Evolutionary conservation across 2,113 vertebrate genomes (phyloP), one percentile per base, ranked within the genome.

Genomic region (Ptychochromis oligacanthus): DNA sequence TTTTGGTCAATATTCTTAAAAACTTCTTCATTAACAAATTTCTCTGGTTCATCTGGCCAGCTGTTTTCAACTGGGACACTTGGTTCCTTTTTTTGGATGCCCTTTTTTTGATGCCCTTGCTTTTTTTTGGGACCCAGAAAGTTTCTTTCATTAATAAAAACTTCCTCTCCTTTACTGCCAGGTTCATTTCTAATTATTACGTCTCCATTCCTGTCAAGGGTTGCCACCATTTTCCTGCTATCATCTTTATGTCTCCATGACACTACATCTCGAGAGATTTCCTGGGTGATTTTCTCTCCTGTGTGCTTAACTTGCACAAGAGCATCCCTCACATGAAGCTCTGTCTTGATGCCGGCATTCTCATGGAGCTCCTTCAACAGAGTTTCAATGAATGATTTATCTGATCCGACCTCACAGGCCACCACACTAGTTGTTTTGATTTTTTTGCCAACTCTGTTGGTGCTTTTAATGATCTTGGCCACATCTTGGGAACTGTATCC

Each of bases 401-500:
- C 87, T n/a, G 87, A 80, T 56, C 90, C 89, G 0, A 87, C 82
- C 4, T 93, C 77, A 84, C 87, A 92, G 17, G 60, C 62, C 75
- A 89, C 87, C 46, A 92, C 14, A 28, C 84, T 90, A 1, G 20
- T 87, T 18, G 90, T 93, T 87, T 91, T 93, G 9, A 92, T 92
- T 70, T 77, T 20, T 26, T 89, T 11, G 0, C 49, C 7, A 6
- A 52, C 40, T 54, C 82, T 88, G 57, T 13, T 36, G 22, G 84
- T 83, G 5, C 28, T 55, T 65, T 22, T 2, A 0, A 89, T 60
- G 14, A 91, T 82, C 49, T 74, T 4, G 34, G 77, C 17, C 7
- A 91, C 77, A 0, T 92, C 86, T 20, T 62, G 11, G 0, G 83
- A 77, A 3, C 1, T n/a, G 77, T 64, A 65, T 12, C 85, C 87